Evolutionary conservation across 2,888 invertebrate genomes (phyloP).

Genomic region (Perizoma flavofasciatum): DNA sequence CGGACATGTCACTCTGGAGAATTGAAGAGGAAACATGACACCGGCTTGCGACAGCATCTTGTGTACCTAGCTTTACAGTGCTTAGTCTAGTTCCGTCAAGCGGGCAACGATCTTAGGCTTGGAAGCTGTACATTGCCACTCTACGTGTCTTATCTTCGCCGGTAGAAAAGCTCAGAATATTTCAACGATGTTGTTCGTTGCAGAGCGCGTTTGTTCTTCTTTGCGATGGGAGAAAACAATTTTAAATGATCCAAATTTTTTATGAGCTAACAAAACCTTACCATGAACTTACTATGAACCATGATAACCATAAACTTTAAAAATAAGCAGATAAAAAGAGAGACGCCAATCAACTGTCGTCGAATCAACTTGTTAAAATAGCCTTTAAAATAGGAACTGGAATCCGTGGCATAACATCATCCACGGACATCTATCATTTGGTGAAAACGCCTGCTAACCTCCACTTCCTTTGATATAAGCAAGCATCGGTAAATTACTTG

Average conservation of each 20-base stretch:
- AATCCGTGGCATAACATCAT: conserved; percentile 14
- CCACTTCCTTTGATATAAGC: conserved; percentile 48
- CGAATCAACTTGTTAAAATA: conserved; percentile 11
- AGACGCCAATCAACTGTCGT: conserved; percentile 21
- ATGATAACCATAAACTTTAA: conserved; percentile 16
- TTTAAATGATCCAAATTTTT: too few species aligned
- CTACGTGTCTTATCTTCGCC: not conserved
- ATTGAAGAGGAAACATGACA: conserved; percentile 77
- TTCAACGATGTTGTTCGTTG: not conserved
- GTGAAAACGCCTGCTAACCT: conserved; percentile 35
- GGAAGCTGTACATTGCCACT: not conserved
- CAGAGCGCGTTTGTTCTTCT: too few species aligned
- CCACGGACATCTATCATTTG: conserved; percentile 13
- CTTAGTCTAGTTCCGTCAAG: conserved; percentile 20
- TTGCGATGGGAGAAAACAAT: too few species aligned
- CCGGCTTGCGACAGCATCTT: conserved; percentile 53
- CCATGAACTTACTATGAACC: too few species aligned
- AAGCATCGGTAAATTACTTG: conserved; percentile 45
- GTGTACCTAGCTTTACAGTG: conserved; percentile 36
- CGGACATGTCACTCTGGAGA: conserved; percentile 72
- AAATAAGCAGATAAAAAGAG: conserved; percentile 8
- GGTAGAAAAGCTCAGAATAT: not conserved
- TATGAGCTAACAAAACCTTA: too few species aligned
- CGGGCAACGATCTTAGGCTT: conserved; percentile 2
- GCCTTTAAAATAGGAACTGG: conserved; percentile 7